Evolutionary conservation across 2,888 invertebrate genomes (phyloP).

Genomic region (Clusia tigrina): DNA sequence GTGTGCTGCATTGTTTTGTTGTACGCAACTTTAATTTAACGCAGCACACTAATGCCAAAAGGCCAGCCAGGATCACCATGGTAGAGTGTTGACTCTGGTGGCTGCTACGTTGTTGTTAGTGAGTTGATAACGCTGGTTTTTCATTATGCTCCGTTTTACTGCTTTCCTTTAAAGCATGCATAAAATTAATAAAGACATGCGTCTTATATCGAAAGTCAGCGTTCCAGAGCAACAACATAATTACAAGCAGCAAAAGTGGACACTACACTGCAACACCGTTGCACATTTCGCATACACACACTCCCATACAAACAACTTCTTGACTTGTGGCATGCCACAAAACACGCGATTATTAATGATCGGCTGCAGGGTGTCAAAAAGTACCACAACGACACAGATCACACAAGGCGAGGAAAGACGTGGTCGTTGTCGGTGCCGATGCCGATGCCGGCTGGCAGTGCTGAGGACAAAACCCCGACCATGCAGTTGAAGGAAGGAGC

Average conservation of each 20-base stretch:
- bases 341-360: slow-evolving; percentile 23
- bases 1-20: slow-evolving; percentile 17
- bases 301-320: neutral
- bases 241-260: neutral
- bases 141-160: neutral
- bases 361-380: slow-evolving; percentile 24
- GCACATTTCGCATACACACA: neutral
- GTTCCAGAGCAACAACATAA: slow-evolving; percentile 16
- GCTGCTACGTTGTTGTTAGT: too few species aligned
- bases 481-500: neutral
- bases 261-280: neutral
- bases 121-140: neutral
- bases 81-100: too few species aligned
- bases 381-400: slow-evolving; percentile 19
- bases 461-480: neutral
- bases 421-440: too few species aligned
- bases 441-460: neutral
- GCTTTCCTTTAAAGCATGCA: neutral
- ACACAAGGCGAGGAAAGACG: slow-evolving; percentile 1
- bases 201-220: slow-evolving; percentile 12
- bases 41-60: neutral
- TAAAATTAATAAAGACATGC: neutral
- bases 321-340: too few species aligned
- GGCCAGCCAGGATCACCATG: neutral
- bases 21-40: neutral